These are phyloP conservation scores for Oxygymnocypris stewartii DNA, from an alignment of 2,113 vertebrate species.

Conservation along the genomic window DNA sequence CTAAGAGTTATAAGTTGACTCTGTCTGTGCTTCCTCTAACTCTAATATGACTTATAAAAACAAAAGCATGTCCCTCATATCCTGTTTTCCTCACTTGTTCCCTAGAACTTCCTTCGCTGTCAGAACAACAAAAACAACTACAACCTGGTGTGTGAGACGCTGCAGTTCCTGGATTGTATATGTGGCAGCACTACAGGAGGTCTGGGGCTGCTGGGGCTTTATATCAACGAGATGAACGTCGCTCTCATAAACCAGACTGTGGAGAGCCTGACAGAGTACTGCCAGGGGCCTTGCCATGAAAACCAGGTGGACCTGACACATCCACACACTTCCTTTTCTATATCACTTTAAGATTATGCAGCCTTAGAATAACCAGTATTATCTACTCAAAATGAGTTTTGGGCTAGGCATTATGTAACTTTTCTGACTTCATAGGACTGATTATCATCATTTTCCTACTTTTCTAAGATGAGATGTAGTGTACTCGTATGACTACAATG, in stretches of 20 bases:
- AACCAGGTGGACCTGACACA: slow-evolving; percentile 79
- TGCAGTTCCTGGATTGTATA: slow-evolving; percentile 98
- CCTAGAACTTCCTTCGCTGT: slow-evolving; percentile 93
- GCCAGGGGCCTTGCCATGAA: slow-evolving; percentile 90
- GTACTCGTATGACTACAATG: not conserved
- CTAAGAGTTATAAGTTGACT: not conserved
- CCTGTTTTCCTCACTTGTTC: slow-evolving; percentile 32
- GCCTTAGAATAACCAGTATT: not conserved
- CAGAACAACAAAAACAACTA: slow-evolving; percentile 99
- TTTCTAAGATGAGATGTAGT: slow-evolving; percentile 14
- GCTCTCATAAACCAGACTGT: slow-evolving; percentile 97
- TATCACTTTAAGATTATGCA: not conserved
- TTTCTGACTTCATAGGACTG: not conserved
- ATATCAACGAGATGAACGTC: slow-evolving; percentile 97
- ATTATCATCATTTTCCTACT: slow-evolving; percentile 24
- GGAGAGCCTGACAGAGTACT: slow-evolving; percentile 94
- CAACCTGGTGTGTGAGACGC: slow-evolving; percentile 96
- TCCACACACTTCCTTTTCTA: not conserved
- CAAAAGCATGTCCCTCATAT: slow-evolving; percentile 21
- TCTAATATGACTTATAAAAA: not conserved
- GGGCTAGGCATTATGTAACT: not conserved
- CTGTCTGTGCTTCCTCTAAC: not conserved
- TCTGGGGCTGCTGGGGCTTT: slow-evolving; percentile 93
- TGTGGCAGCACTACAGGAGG: slow-evolving; percentile 97
- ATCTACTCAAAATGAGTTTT: not conserved